A percentile compares a stretch with the other conserved stretches of the same genome.
These are phyloP conservation scores for Enteromius radiatus DNA, from an alignment of 2,797 vertebrate species.

Conservation along the genomic window DNA sequence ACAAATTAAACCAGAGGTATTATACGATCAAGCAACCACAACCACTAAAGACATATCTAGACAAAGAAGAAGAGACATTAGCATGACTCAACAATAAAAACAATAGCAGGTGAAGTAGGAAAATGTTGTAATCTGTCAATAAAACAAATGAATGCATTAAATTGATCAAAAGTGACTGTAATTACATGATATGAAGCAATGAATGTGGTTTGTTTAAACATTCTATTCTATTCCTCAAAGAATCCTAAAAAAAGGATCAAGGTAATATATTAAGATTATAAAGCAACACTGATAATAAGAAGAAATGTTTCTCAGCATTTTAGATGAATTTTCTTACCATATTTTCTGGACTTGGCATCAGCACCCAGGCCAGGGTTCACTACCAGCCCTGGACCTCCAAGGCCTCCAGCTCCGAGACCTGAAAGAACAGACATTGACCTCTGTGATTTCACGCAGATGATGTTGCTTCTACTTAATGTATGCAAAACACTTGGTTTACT, in stretches of 20 bases:
- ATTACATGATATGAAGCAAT: not conserved
- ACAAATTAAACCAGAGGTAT: constrained; percentile 38
- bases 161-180: not conserved
- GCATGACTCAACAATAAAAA: not conserved
- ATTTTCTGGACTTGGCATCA: constrained; percentile 58
- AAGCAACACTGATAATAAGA: not conserved
- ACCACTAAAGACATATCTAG: not conserved
- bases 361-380: constrained; percentile 30
- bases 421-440: not conserved
- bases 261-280: not conserved
- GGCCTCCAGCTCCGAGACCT: constrained; percentile 45
- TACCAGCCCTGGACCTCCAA: constrained; percentile 42
- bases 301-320: not conserved
- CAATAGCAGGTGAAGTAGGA: not conserved
- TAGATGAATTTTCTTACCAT: constrained; percentile 30
- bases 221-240: not conserved
- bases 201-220: not conserved
- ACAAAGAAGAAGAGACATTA: not conserved
- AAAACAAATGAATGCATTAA: not conserved
- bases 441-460: constrained; percentile 5
- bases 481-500: not conserved
- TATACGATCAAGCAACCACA: constrained; percentile 18
- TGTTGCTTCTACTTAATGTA: constrained; percentile 3
- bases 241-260: not conserved
- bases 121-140: not conserved